phyloP scores from a whole-genome alignment of 2,888 invertebrate genomes.

The Oligia strigilis region DNA sequence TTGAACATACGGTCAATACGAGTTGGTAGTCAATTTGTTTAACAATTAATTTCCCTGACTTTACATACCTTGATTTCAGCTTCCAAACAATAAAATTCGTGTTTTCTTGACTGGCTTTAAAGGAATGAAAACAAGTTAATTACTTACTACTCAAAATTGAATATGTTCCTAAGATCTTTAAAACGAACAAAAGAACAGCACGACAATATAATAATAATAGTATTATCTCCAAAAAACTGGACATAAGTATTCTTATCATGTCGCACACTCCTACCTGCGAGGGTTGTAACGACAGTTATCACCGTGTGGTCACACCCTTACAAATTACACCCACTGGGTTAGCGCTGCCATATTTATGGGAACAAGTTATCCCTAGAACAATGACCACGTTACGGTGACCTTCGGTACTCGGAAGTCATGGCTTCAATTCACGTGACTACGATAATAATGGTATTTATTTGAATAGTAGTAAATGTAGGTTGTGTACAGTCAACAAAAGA shows the following conservation, averaged over 20 bases:
- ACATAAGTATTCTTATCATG: conserved; percentile 54
- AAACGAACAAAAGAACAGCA: background rate
- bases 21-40: background rate
- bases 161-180: background rate
- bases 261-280: conserved; percentile 55
- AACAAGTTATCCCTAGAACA: conserved; percentile 39
- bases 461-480: background rate
- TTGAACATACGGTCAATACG: background rate
- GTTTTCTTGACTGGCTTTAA: background rate
- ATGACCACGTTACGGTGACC: conserved; percentile 45
- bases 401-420: conserved; percentile 30
- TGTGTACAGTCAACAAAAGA: too few relatives aligned
- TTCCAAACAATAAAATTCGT: background rate
- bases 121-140: too few relatives aligned
- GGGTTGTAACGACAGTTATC: conserved; percentile 51
- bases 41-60: background rate
- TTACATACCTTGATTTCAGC: background rate
- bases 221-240: conserved; percentile 42
- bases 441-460: background rate
- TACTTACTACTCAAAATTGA: too few relatives aligned
- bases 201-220: conserved; percentile 14
- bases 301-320: conserved; percentile 60
- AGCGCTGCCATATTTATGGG: conserved; percentile 54
- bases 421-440: conserved; percentile 18
- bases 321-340: conserved; percentile 59